phyloP scores from a whole-genome alignment of 1,140 invertebrate species.

The Wiebesia pumilae region DNA sequence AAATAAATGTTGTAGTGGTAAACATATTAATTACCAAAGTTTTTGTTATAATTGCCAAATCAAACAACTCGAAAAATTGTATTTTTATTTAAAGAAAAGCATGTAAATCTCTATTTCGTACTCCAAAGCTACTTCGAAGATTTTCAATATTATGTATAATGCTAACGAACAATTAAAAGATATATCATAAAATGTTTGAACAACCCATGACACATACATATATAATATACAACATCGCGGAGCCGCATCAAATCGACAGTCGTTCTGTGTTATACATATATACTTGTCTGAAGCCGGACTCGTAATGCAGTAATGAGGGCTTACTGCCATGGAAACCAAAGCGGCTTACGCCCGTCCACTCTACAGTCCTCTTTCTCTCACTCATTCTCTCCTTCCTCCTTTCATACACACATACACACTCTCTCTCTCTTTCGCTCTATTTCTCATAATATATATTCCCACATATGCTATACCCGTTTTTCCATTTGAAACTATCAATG shows the following conservation, averaged over 20 bases:
- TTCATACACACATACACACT: background rate
- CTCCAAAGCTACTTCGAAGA: no score
- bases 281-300: slow-evolving; percentile 68
- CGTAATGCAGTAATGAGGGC: slow-evolving; percentile 76
- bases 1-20: background rate
- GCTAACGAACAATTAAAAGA: background rate
- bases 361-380: slow-evolving; percentile 53
- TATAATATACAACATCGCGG: background rate
- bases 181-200: background rate
- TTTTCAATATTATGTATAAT: background rate
- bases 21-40: background rate
- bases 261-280: background rate
- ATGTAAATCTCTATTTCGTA: background rate
- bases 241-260: background rate
- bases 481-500: background rate
- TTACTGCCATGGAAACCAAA: slow-evolving; percentile 77
- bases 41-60: background rate
- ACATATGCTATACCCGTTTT: background rate
- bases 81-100: background rate
- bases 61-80: background rate
- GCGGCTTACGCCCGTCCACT: slow-evolving; percentile 74
- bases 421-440: slow-evolving; percentile 46
- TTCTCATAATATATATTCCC: background rate
- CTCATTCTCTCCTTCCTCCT: slow-evolving; percentile 45
- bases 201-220: background rate